Conservation (phyloP, 2,113 vertebrate species). For the Asarcornis scutulata region DNA sequence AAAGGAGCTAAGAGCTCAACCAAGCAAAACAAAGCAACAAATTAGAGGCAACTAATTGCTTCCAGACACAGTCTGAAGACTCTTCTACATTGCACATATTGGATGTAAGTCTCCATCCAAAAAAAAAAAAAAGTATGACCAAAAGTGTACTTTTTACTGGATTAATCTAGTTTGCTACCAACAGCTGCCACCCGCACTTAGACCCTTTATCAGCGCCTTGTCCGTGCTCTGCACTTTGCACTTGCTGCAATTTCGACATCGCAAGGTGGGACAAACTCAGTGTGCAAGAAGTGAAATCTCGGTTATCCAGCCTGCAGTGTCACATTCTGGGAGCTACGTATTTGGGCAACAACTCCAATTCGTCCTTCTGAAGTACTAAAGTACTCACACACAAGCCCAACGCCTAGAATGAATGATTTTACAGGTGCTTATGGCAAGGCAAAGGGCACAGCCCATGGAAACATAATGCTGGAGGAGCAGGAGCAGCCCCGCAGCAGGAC, state of each 20-base stretch:
- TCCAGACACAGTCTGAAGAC: neutral
- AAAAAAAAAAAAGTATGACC: neutral
- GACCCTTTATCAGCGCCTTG: neutral
- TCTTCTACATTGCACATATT: neutral
- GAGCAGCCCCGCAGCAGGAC: neutral
- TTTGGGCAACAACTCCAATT: neutral
- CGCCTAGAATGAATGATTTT: neutral
- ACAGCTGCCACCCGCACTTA: neutral
- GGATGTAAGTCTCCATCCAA: neutral
- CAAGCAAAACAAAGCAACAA: accelerated
- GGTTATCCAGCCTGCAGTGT: accelerated
- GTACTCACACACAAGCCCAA: accelerated
- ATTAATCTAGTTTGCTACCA: neutral
- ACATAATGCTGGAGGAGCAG: neutral
- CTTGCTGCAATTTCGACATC: neutral
- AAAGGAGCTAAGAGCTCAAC: neutral
- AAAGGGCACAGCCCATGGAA: neutral
- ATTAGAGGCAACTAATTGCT: neutral
- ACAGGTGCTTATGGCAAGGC: neutral
- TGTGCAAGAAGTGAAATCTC: neutral
- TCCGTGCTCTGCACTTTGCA: neutral
- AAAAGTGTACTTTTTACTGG: neutral
- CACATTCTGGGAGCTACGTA: neutral
- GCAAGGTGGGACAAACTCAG: neutral
- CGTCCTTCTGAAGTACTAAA: neutral